phyloP scores from a whole-genome alignment of 2,888 invertebrate genomes.

The Clostera curtula region DNA sequence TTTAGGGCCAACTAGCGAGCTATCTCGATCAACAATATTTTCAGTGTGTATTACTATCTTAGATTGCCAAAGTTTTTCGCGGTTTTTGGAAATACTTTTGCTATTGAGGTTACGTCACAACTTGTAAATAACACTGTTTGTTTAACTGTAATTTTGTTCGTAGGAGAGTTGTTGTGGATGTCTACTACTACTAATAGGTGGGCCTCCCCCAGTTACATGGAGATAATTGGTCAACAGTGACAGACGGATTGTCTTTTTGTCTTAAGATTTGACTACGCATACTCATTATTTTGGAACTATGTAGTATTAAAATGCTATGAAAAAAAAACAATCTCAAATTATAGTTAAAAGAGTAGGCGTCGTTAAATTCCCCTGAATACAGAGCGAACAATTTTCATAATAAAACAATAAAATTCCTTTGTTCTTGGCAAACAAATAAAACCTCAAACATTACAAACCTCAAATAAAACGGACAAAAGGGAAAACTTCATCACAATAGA shows the following conservation, averaged over 20 bases:
- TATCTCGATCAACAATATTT: constrained; percentile 27
- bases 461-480: constrained; percentile 24
- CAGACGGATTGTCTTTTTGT: no score
- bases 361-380: neutral
- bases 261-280: no score
- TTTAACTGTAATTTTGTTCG: no score
- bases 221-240: no score
- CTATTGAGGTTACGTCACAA: neutral
- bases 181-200: no score
- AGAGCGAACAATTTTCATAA: constrained; percentile 5
- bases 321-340: neutral
- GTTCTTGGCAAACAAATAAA: constrained; percentile 8
- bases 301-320: no score
- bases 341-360: no score
- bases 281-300: no score
- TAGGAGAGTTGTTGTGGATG: no score
- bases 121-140: no score
- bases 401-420: constrained; percentile 13
- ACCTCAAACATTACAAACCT: constrained; percentile 6
- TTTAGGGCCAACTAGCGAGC: constrained; percentile 47
- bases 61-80: neutral
- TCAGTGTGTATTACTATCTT: no score
- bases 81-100: neutral
- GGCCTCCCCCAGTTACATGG: no score
- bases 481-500: constrained; percentile 30